Conservation (phyloP, 2,113 vertebrate species). For the Sphaerodactylus townsendi region DNA sequence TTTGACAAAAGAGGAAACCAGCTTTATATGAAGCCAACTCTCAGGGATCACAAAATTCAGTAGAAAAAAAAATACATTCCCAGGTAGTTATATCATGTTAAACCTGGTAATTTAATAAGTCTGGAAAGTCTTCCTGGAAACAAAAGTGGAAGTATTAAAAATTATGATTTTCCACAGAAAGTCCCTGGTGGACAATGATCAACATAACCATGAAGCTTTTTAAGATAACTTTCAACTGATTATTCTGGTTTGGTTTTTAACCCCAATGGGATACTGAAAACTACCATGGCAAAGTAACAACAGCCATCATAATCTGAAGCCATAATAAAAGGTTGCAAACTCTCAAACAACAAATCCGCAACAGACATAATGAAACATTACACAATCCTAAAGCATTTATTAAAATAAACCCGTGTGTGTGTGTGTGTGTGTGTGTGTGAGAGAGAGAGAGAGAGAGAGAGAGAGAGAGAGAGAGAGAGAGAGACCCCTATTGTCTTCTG, state of each 20-base stretch:
- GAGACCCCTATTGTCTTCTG: slow-evolving; percentile 51
- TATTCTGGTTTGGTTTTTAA: slow-evolving; percentile 68
- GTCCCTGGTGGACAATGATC: slow-evolving; percentile 61
- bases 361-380: slow-evolving; percentile 27
- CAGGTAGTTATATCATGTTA: neutral
- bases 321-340: slow-evolving; percentile 66
- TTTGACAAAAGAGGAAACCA: neutral
- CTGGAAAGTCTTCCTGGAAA: slow-evolving; percentile 43
- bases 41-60: too few species aligned
- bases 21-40: too few species aligned
- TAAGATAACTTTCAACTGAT: slow-evolving; percentile 43
- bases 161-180: slow-evolving; percentile 41
- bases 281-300: slow-evolving; percentile 5
- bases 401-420: slow-evolving; percentile 48
- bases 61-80: too few species aligned
- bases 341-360: slow-evolving; percentile 51
- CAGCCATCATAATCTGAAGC: slow-evolving; percentile 58
- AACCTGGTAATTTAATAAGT: slow-evolving; percentile 7
- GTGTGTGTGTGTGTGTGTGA: too few species aligned
- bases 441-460: too few species aligned
- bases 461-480: too few species aligned
- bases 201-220: slow-evolving; percentile 37
- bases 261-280: slow-evolving; percentile 43
- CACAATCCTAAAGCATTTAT: slow-evolving; percentile 56
- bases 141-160: slow-evolving; percentile 39